Conservation (phyloP, 1,140 invertebrate genomes). For the Gonioctena quinquepunctata region DNA sequence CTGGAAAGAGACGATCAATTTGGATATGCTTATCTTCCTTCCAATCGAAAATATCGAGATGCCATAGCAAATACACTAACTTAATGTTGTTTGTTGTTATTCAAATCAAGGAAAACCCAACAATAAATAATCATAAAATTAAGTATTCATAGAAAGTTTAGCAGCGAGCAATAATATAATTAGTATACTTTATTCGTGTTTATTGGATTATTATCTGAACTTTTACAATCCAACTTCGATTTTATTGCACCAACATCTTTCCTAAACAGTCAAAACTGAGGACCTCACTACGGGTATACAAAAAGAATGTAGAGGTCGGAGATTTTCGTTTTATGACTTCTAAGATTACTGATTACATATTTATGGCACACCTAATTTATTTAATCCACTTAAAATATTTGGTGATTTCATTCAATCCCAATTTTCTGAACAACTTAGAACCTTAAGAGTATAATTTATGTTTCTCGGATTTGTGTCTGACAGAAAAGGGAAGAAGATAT, state of each 20-base stretch:
- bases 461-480: background rate
- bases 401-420: background rate
- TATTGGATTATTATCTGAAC: background rate
- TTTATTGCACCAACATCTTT: background rate
- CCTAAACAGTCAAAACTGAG: background rate
- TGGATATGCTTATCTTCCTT: too few species aligned
- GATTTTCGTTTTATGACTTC: constrained; percentile 3
- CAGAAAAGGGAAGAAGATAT: background rate
- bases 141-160: background rate
- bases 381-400: constrained; percentile 9
- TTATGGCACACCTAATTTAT: background rate
- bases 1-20: too few species aligned
- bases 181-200: background rate
- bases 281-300: background rate
- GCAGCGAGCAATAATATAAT: background rate
- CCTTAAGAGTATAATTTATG: background rate
- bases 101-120: background rate
- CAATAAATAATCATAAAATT: background rate
- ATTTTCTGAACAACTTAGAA: background rate
- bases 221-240: background rate
- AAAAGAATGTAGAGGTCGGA: background rate
- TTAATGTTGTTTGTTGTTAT: too few species aligned
- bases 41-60: too few species aligned
- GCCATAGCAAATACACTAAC: too few species aligned
- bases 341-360: background rate